Conservation (phyloP, 1,140 invertebrate species). For the Wiebesia pumilae region DNA sequence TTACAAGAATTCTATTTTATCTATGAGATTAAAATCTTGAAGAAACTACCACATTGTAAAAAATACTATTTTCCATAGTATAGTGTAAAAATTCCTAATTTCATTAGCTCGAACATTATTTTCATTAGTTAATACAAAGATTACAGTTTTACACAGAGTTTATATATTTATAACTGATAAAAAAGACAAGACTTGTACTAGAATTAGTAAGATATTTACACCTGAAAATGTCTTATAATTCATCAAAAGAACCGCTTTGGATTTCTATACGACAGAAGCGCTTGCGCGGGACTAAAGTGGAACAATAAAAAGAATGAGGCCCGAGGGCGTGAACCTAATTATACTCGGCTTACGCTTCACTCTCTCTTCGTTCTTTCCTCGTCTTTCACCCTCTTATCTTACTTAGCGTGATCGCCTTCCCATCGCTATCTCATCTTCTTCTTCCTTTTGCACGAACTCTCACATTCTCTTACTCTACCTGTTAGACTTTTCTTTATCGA, state of each 20-base stretch:
- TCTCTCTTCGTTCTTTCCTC: constrained; percentile 36
- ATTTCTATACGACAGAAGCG: constrained; percentile 11
- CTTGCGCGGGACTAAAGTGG: not conserved
- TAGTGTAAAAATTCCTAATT: too few species aligned
- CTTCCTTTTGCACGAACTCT: not conserved
- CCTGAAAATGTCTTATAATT: constrained; percentile 37
- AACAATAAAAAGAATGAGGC: constrained; percentile 57
- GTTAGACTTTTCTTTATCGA: constrained; percentile 29
- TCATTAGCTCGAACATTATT: too few species aligned
- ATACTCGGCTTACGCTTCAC: constrained; percentile 62
- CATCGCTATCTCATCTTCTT: not conserved
- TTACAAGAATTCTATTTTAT: too few species aligned
- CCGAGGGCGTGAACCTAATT: constrained; percentile 69
- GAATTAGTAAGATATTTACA: not conserved
- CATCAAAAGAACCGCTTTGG: not conserved
- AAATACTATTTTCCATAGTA: too few species aligned
- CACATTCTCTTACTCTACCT: not conserved
- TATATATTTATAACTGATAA: not conserved
- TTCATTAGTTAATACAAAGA: not conserved
- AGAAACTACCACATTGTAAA: too few species aligned
- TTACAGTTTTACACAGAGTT: not conserved
- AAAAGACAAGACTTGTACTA: not conserved
- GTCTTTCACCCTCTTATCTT: constrained; percentile 52
- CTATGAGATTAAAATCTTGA: too few species aligned
- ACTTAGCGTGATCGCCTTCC: not conserved